Evolutionary conservation across 2,797 vertebrate genomes (phyloP).

Genomic region (Argentina silus): DNA sequence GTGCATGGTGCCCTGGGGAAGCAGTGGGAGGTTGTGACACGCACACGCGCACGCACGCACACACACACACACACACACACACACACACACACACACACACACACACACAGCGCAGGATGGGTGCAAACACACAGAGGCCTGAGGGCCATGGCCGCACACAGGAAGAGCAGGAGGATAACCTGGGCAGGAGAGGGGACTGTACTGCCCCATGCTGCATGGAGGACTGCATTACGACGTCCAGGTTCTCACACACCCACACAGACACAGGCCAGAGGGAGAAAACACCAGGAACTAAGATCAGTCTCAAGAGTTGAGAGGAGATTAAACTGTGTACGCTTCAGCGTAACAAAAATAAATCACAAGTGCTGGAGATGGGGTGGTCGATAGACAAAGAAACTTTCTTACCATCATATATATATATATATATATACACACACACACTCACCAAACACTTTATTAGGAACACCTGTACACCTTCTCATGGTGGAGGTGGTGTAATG

Average conservation of each 20-base stretch:
- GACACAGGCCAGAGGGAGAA: slow-evolving; percentile 42
- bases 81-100: slow-evolving; percentile 18
- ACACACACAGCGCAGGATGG: slow-evolving; percentile 21
- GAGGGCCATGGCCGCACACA: slow-evolving; percentile 49
- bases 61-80: slow-evolving; percentile 17
- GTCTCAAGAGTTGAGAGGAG: background rate
- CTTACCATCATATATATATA: no score
- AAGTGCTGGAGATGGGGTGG: no score
- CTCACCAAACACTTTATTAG: no score
- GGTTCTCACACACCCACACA: slow-evolving; percentile 50
- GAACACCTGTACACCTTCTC: no score
- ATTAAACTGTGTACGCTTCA: no score
- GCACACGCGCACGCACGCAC: slow-evolving; percentile 1
- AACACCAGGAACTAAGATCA: slow-evolving; percentile 37
- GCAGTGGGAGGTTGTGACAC: slow-evolving; percentile 15
- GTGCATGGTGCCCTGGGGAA: slow-evolving; percentile 34
- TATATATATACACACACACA: no score
- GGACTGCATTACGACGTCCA: slow-evolving; percentile 63
- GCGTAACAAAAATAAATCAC: no score
- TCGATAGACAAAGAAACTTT: no score
- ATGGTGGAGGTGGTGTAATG: no score
- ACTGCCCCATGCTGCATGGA: slow-evolving; percentile 60
- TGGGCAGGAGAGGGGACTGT: slow-evolving; percentile 58
- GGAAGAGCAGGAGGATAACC: slow-evolving; percentile 67
- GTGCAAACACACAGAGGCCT: slow-evolving; percentile 36